phyloP scores from a whole-genome alignment of 37 sponge, comb jelly and placozoan species.

The Amphimedon queenslandica region DNA sequence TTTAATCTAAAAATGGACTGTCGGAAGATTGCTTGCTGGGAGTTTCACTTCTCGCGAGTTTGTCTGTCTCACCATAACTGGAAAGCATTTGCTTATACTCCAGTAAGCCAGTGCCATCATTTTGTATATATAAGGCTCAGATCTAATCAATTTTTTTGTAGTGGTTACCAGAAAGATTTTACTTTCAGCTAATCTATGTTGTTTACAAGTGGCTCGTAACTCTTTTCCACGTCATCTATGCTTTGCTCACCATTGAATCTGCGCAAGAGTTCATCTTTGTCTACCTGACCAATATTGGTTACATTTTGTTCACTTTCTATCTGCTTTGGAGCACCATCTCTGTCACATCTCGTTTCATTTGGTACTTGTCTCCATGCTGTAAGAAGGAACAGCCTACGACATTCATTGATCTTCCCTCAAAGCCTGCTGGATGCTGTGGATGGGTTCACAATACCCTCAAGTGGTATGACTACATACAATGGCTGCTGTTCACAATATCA shows the following conservation, averaged over 20 bases:
- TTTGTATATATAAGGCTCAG: too few species aligned
- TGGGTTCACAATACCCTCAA: background rate
- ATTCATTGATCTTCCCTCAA: background rate
- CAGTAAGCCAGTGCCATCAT: too few species aligned
- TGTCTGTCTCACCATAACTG: too few species aligned
- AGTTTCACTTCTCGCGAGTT: too few species aligned
- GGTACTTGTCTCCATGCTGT: conserved; percentile 8
- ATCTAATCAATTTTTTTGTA: too few species aligned
- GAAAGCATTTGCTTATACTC: too few species aligned
- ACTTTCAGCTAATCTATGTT: conserved; percentile 42
- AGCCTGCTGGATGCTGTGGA: conserved; percentile 33
- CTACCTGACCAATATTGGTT: conserved; percentile 66
- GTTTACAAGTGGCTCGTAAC: conserved; percentile 45
- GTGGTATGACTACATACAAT: conserved; percentile 78
- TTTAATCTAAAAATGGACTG: too few species aligned
- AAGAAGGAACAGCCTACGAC: background rate
- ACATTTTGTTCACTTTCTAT: conserved; percentile 21
- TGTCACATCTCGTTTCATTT: conserved; percentile 18
- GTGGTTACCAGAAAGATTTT: conserved; percentile 63
- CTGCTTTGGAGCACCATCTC: conserved; percentile 44
- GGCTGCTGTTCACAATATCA: conserved; percentile 46
- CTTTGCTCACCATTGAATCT: too few species aligned
- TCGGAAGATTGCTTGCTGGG: too few species aligned
- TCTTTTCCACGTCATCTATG: conserved; percentile 43
- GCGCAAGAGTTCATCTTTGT: too few species aligned